Evolutionary conservation across 2,797 vertebrate genomes (phyloP), one percentile per base, ranked within the genome.

Genomic region (Diplodus sargus): DNA sequence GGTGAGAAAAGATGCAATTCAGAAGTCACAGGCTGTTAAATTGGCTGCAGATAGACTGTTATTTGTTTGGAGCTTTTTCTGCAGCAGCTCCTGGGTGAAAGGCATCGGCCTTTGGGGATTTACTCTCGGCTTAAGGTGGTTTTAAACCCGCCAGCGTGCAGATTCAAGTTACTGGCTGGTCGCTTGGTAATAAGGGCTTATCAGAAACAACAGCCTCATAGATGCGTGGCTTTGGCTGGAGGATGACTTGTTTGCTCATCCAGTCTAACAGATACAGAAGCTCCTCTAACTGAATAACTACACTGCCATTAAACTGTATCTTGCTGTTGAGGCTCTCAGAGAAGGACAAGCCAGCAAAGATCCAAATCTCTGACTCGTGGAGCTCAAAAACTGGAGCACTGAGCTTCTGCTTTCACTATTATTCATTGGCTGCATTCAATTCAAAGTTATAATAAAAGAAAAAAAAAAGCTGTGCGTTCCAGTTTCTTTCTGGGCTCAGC

Each of bases 51-150:
- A 77, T 56, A 78, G 71, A 65, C 30, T 25, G 61, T 48, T 61
- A 39, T 76, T 89, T 74, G 79, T 86, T 83, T 79, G 71, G 45
- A 58, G 64, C 59, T 61, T 66, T 78, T 49, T 52, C 47, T 53
- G 74, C 73, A 5, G 76, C 34, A 2, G 70, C 68, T 73, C 18
- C 67, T 56, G 48, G 60, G 47, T 42, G 49, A 77, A 47, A 78
- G 52, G 70, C 56, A 22, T 14, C 18, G 72, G 70, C 53, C 82
- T 47, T 75, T 25, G 1, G 77, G 87, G 87, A 86, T 90, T 90
- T 85, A 76, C 70, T 76, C 76, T 63, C 49, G 73, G 77, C 71
- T 83, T 70, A 79, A 84, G 86, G 86, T 84, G 81, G 59, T 77
- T 85, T 86, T 87, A 70, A 76, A 85, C 74, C 22, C 53, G 80